phyloP scores from a whole-genome alignment of 1,140 invertebrate genomes.

The Metopolophium dirhodum region DNA sequence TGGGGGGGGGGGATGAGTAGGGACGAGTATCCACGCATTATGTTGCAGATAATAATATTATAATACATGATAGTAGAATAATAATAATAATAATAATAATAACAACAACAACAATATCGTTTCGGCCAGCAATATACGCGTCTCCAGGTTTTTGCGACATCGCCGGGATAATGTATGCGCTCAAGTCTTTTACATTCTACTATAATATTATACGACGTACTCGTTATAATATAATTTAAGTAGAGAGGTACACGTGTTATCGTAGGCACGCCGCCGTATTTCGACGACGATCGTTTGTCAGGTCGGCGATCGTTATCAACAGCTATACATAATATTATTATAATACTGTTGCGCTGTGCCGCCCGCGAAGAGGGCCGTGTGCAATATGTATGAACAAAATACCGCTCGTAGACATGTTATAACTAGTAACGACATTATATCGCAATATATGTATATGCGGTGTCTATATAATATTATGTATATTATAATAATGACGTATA shows the following conservation, averaged over 20 bases:
- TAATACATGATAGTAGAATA: not conserved
- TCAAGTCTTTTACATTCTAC: no score
- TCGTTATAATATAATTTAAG: no score
- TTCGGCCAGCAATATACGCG: not conserved
- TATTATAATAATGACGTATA: no score
- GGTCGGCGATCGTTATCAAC: not conserved
- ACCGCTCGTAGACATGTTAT: not conserved
- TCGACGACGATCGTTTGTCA: not conserved
- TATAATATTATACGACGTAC: not conserved
- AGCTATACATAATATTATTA: not conserved
- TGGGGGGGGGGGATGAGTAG: not conserved
- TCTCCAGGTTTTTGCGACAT: slow-evolving; percentile 26
- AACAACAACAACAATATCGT: not conserved
- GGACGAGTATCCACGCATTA: not conserved
- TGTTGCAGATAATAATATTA: not conserved
- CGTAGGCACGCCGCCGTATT: not conserved
- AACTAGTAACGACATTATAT: not conserved
- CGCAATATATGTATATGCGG: no score
- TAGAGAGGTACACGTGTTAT: not conserved
- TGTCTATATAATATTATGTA: no score
- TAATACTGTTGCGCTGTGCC: not conserved
- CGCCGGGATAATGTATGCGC: not conserved
- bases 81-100: not conserved
- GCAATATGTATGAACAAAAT: not conserved
- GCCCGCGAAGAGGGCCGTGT: slow-evolving; percentile 21